These are phyloP conservation scores for Nephrotoma flavescens DNA, from an alignment of 2,888 invertebrate species.

Conservation along the genomic window DNA sequence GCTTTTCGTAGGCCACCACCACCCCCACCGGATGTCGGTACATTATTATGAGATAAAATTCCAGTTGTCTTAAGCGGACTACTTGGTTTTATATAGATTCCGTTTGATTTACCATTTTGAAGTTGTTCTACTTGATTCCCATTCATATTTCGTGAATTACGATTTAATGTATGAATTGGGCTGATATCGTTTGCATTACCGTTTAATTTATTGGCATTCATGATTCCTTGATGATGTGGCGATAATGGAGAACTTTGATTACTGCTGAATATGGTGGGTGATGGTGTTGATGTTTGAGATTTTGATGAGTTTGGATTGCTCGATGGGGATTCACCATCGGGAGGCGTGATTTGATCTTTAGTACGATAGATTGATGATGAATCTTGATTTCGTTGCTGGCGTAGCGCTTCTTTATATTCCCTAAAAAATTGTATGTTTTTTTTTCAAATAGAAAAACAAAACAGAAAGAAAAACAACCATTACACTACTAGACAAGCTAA, in stretches of 20 bases:
- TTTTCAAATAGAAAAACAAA: not conserved
- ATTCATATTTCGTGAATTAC: conserved; percentile 35
- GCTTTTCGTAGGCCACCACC: conserved; percentile 10
- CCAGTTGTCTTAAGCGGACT: conserved; percentile 29
- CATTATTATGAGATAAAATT: conserved; percentile 20
- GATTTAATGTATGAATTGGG: not conserved
- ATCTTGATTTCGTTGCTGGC: conserved; percentile 71
- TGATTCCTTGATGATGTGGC: conserved; percentile 17
- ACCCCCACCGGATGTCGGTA: conserved; percentile 2
- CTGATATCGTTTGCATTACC: not conserved
- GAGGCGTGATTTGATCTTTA: conserved; percentile 24
- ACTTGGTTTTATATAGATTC: conserved; percentile 31
- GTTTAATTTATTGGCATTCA: not conserved
- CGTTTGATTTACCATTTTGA: not conserved
- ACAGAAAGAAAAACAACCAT: conserved; percentile 1
- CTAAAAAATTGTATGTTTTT: conserved; percentile 32
- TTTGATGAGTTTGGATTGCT: conserved; percentile 12
- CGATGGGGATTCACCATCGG: conserved; percentile 14
- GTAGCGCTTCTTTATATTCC: conserved; percentile 81
- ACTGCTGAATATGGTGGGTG: conserved; percentile 8
- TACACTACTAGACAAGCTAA: not conserved
- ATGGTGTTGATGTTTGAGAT: conserved; percentile 10
- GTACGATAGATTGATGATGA: conserved; percentile 47
- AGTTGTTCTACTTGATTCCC: conserved; percentile 5
- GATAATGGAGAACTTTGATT: conserved; percentile 18